These are phyloP conservation scores for Xylota sylvarum DNA, from an alignment of 2,888 invertebrate species.

Conservation along the genomic window DNA sequence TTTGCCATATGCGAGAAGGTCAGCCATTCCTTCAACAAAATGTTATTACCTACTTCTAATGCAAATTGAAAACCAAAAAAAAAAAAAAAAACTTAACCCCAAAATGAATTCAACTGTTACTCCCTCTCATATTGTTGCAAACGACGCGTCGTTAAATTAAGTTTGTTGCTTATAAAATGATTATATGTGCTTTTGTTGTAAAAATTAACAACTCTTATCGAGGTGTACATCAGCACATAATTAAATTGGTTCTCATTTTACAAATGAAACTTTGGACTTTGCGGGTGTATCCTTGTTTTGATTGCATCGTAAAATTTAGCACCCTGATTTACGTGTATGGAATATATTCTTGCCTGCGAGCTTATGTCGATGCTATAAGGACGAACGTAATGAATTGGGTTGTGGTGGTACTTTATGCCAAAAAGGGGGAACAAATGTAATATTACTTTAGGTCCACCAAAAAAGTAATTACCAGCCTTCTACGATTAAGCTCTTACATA, in stretches of 20 bases:
- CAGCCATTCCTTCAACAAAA: too few relatives aligned
- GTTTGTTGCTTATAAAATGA: constrained; percentile 22
- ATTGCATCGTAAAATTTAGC: constrained; percentile 24
- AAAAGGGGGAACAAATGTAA: neutral
- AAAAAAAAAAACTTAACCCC: neutral
- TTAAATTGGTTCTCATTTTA: constrained; percentile 11
- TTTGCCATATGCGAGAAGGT: too few relatives aligned
- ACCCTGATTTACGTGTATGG: constrained; percentile 4
- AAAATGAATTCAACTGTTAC: neutral
- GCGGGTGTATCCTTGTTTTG: neutral
- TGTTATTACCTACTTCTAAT: neutral
- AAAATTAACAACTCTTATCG: constrained; percentile 14
- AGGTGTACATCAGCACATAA: constrained; percentile 10
- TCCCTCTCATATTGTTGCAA: neutral
- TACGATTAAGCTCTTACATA: too few relatives aligned
- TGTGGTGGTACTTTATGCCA: neutral
- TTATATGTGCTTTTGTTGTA: constrained; percentile 3
- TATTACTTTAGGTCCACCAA: neutral
- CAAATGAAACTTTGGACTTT: constrained; percentile 6
- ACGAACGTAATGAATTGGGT: neutral
- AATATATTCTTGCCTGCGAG: neutral
- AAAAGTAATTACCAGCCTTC: too few relatives aligned
- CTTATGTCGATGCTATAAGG: neutral
- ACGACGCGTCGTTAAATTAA: constrained; percentile 20
- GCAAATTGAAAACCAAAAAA: neutral